A percentile compares a stretch with the other conserved stretches of the same genome.
Evolutionary conservation across 2,888 invertebrate species (phyloP).

Genomic region (Harmothoe impar): DNA sequence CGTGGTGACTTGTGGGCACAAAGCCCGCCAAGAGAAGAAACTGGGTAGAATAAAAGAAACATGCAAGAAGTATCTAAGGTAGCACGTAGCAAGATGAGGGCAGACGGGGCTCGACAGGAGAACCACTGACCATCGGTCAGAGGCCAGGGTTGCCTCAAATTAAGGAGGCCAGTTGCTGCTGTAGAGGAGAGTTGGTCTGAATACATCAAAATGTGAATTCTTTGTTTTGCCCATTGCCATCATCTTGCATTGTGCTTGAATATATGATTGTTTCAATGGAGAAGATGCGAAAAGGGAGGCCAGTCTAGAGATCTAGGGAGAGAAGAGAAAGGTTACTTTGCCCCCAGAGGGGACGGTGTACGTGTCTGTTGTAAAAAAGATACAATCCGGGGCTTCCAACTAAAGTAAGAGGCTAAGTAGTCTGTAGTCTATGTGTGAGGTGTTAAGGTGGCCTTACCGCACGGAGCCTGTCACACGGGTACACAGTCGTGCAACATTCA

Average conservation of each 20-base stretch:
- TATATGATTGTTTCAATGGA: conserved; percentile 11
- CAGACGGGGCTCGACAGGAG: too few species aligned
- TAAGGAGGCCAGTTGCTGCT: too few species aligned
- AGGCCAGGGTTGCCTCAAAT: too few species aligned
- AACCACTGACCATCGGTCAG: too few species aligned
- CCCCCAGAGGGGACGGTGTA: too few species aligned
- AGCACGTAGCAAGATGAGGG: conserved; percentile 47
- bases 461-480: not conserved
- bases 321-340: conserved; percentile 40
- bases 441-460: not conserved
- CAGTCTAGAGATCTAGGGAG: conserved; percentile 25
- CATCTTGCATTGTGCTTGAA: not conserved
- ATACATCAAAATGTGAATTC: not conserved
- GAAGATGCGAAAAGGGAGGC: conserved; percentile 36
- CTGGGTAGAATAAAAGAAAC: conserved; percentile 61
- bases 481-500: conserved; percentile 34
- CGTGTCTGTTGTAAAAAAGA: not conserved
- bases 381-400: not conserved
- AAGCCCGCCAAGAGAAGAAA: conserved; percentile 48
- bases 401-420: not conserved
- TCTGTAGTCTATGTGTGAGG: not conserved
- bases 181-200: too few species aligned
- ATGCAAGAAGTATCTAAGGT: conserved; percentile 66
- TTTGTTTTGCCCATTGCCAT: not conserved
- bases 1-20: conserved; percentile 15